Conservation (phyloP, 1,140 invertebrate species). For the Grapholita molesta region DNA sequence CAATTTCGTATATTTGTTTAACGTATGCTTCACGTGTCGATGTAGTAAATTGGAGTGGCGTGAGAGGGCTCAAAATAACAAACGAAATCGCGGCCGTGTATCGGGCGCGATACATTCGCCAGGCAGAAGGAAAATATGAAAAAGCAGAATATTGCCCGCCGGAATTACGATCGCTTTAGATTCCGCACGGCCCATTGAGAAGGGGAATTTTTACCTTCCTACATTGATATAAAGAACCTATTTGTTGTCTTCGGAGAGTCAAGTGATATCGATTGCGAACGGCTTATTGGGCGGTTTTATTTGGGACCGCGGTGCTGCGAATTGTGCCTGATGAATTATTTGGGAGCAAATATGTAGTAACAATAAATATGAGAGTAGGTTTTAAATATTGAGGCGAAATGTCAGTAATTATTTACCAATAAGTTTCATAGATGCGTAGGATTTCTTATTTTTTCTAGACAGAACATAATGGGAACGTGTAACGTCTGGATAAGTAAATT, state of each 20-base stretch:
- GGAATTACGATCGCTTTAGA: conserved; percentile 76
- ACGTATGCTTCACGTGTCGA: conserved; percentile 56
- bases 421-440: not conserved
- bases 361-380: not conserved
- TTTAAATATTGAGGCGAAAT: not conserved
- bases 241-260: conserved; percentile 52
- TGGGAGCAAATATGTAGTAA: not conserved
- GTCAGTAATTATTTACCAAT: not conserved
- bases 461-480: too few species aligned
- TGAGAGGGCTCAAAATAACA: conserved; percentile 63
- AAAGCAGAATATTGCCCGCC: conserved; percentile 72
- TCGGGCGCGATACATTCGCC: conserved; percentile 60
- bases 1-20: conserved; percentile 49
- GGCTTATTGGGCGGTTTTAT: conserved; percentile 10
- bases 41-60: conserved; percentile 56
- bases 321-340: not conserved
- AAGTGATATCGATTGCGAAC: conserved; percentile 45
- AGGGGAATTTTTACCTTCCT: conserved; percentile 71
- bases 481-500: too few species aligned
- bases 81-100: conserved; percentile 66
- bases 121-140: conserved; percentile 74
- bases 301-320: not conserved
- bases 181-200: conserved; percentile 69
- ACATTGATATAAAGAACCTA: conserved; percentile 68
- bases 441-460: too few species aligned